phyloP scores from a whole-genome alignment of 1,140 invertebrate genomes.

The Magallana gigas region DNA sequence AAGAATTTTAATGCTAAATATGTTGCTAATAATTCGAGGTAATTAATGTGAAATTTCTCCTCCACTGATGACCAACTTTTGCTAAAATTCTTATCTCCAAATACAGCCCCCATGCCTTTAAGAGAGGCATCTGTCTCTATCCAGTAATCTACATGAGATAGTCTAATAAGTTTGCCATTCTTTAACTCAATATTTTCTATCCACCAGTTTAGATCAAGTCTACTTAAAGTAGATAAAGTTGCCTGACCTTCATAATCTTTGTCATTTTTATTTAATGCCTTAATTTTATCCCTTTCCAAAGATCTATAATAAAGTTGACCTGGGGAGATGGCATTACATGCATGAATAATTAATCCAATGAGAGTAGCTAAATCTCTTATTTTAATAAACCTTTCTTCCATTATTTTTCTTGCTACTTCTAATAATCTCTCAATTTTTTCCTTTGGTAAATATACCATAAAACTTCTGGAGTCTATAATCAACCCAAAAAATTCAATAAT shows the following conservation, averaged over 20 bases:
- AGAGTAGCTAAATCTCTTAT: constrained; percentile 43
- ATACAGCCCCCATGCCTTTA: constrained; percentile 1
- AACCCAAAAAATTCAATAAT: constrained; percentile 22
- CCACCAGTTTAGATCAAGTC: constrained; percentile 54
- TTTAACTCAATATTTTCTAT: constrained; percentile 40
- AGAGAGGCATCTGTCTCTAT: constrained; percentile 39
- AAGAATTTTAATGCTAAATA: neutral
- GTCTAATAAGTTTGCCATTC: constrained; percentile 55
- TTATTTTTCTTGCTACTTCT: neutral
- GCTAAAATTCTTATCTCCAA: neutral
- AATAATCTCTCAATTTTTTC: neutral
- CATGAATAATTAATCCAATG: constrained; percentile 53
- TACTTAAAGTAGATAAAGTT: neutral
- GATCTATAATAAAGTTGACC: constrained; percentile 52
- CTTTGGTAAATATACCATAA: neutral
- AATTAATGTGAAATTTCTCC: constrained; percentile 18
- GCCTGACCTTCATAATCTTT: neutral
- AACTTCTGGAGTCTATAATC: neutral
- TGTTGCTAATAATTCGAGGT: neutral
- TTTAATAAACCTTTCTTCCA: neutral
- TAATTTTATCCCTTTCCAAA: no score
- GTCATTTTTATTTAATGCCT: constrained; percentile 31
- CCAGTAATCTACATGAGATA: constrained; percentile 5
- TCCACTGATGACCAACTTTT: constrained; percentile 10
- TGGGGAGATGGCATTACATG: constrained; percentile 53